These are phyloP conservation scores for Sapajus apella DNA, from an alignment of 2,113 vertebrate species.

Conservation along the genomic window DNA sequence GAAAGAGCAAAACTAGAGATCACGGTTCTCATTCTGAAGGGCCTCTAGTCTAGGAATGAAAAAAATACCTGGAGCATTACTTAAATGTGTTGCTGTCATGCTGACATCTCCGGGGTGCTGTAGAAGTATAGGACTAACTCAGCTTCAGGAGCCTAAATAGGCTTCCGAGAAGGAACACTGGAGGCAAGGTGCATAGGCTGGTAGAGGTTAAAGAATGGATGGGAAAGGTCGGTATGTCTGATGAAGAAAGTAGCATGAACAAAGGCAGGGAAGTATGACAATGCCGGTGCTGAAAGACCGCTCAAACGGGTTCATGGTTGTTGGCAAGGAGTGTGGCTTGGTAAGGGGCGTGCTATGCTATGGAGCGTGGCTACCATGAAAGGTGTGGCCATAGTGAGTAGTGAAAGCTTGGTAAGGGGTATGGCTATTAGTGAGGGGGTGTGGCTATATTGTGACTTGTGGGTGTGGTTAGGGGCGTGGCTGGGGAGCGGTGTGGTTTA, in stretches of 20 bases:
- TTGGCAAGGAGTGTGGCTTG: rapidly evolving
- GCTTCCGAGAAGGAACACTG: not conserved
- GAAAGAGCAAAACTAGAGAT: not conserved
- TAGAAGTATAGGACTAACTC: not conserved
- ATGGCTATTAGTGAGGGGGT: not conserved
- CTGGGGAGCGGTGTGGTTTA: too few species aligned
- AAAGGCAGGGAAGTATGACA: not conserved
- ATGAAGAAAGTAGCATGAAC: not conserved
- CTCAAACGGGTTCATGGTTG: too few species aligned
- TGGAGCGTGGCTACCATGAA: not conserved
- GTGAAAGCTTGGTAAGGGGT: not conserved
- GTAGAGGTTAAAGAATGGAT: not conserved
- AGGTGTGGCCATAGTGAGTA: not conserved
- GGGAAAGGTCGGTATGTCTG: rapidly evolving
- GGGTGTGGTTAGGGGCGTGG: too few species aligned
- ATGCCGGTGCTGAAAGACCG: too few species aligned
- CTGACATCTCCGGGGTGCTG: not conserved
- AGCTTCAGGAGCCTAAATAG: rapidly evolving
- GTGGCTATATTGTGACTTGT: too few species aligned
- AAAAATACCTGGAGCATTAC: too few species aligned
- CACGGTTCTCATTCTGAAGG: not conserved
- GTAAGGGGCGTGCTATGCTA: too few species aligned
- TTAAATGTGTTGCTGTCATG: not conserved
- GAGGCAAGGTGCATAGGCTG: rapidly evolving
- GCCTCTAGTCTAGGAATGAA: not conserved